These are phyloP conservation scores for Eurystomus glaucurus DNA, from an alignment of 2,797 vertebrate species.

Conservation along the genomic window DNA sequence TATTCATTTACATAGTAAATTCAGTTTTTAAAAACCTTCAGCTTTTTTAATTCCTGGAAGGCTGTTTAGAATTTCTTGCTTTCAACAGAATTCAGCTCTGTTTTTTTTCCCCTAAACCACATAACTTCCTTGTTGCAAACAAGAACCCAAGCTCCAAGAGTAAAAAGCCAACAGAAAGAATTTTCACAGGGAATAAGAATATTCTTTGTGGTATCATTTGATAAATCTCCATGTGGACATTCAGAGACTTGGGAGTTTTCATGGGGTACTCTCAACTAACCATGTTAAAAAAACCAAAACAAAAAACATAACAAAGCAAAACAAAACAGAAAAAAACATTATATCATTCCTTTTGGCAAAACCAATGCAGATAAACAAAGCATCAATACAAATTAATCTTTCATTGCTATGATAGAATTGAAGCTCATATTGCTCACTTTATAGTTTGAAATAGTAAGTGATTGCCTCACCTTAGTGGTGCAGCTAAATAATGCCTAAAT, in stretches of 20 bases:
- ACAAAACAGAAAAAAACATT: not conserved
- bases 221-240: not conserved
- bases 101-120: not conserved
- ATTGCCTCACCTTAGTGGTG: not conserved
- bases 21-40: not conserved
- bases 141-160: not conserved
- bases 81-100: not conserved
- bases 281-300: not conserved
- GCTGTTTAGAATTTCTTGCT: not conserved
- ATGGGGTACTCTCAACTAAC: not conserved
- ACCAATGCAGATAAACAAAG: not conserved
- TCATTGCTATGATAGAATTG: not conserved
- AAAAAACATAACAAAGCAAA: no score
- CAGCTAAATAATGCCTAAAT: not conserved
- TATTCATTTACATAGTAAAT: not conserved
- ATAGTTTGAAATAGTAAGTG: not conserved
- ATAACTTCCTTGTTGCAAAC: not conserved
- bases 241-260: not conserved
- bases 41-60: conserved; percentile 7
- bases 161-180: not conserved
- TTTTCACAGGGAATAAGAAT: not conserved
- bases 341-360: not conserved
- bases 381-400: not conserved
- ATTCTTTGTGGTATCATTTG: not conserved
- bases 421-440: not conserved